Evolutionary conservation across 2,888 invertebrate species (phyloP).

Genomic region (Sphaeridia pumilis): DNA sequence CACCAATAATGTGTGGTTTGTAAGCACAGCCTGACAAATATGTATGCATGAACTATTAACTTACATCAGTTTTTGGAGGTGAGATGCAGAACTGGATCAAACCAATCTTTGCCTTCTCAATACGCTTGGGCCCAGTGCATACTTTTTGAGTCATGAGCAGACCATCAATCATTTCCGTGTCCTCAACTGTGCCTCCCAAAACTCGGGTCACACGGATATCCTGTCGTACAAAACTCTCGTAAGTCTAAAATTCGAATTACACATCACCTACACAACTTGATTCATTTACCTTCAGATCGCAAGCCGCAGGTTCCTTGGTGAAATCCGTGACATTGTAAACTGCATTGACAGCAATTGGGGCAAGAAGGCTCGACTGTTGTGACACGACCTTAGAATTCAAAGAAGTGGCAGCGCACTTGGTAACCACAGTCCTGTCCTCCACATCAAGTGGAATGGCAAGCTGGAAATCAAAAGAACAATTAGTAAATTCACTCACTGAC

Average conservation of each 20-base stretch:
- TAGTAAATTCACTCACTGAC: not conserved
- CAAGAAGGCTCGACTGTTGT: constrained; percentile 88
- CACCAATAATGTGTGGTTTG: too few species aligned
- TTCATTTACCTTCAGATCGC: constrained; percentile 59
- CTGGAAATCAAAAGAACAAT: not conserved
- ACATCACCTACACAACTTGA: not conserved
- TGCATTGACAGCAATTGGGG: constrained; percentile 95
- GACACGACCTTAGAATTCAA: constrained; percentile 98
- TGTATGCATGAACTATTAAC: not conserved
- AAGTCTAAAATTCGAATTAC: not conserved
- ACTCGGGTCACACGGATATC: constrained; percentile 96
- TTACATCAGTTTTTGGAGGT: constrained; percentile 95
- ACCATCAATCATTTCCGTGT: constrained; percentile 91
- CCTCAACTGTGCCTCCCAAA: constrained; percentile 93
- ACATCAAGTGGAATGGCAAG: constrained; percentile 29
- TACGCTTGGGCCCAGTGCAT: constrained; percentile 77
- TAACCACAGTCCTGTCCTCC: constrained; percentile 53
- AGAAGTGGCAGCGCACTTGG: constrained; percentile 94
- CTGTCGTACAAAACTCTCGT: constrained; percentile 34
- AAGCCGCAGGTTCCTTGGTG: constrained; percentile 54
- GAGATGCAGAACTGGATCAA: constrained; percentile 99
- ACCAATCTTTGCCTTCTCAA: constrained; percentile 97
- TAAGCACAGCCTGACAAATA: too few species aligned
- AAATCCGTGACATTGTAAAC: constrained; percentile 73
- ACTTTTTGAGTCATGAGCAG: constrained; percentile 83